A percentile compares a stretch with the other conserved stretches of the same genome.
Conservation (phyloP, 1,140 invertebrate genomes). For the Papilio polyxenes region DNA sequence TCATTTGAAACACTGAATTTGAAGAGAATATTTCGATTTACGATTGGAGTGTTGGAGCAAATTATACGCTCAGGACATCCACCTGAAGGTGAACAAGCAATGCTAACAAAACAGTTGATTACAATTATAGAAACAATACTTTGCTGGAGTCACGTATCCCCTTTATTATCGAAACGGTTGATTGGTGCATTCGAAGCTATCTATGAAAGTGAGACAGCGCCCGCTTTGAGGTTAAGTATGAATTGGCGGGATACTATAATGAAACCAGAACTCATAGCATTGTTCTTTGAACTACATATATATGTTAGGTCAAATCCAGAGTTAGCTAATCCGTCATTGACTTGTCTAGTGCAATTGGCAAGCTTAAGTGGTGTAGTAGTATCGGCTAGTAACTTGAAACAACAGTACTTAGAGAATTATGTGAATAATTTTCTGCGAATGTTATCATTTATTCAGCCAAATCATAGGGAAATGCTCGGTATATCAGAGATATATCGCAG, state of each 20-base stretch:
- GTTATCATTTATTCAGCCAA: slow-evolving; percentile 83
- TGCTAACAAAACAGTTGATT: slow-evolving; percentile 84
- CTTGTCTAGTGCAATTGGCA: slow-evolving; percentile 89
- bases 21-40: slow-evolving; percentile 87
- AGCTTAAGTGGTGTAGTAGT: slow-evolving; percentile 87
- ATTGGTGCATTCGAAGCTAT: slow-evolving; percentile 87
- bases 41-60: slow-evolving; percentile 79
- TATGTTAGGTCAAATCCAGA: slow-evolving; percentile 88
- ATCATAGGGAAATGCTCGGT: slow-evolving; percentile 83
- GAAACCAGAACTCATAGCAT: slow-evolving; percentile 85
- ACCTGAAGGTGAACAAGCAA: slow-evolving; percentile 72
- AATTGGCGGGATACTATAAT: slow-evolving; percentile 90
- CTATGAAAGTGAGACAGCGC: slow-evolving; percentile 85
- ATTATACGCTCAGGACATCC: slow-evolving; percentile 80
- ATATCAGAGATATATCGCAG: slow-evolving; percentile 85
- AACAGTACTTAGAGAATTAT: slow-evolving; percentile 87
- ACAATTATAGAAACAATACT: slow-evolving; percentile 88
- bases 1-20: slow-evolving; percentile 91
- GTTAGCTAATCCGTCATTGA: slow-evolving; percentile 87
- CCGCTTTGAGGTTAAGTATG: slow-evolving; percentile 82
- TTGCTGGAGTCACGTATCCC: slow-evolving; percentile 87
- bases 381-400: slow-evolving; percentile 81
- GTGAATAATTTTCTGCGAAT: slow-evolving; percentile 86
- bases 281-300: slow-evolving; percentile 93
- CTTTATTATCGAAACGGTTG: slow-evolving; percentile 84